Evolutionary conservation across 2,797 vertebrate species (phyloP).

Genomic region (Buphagus erythrorhynchus): DNA sequence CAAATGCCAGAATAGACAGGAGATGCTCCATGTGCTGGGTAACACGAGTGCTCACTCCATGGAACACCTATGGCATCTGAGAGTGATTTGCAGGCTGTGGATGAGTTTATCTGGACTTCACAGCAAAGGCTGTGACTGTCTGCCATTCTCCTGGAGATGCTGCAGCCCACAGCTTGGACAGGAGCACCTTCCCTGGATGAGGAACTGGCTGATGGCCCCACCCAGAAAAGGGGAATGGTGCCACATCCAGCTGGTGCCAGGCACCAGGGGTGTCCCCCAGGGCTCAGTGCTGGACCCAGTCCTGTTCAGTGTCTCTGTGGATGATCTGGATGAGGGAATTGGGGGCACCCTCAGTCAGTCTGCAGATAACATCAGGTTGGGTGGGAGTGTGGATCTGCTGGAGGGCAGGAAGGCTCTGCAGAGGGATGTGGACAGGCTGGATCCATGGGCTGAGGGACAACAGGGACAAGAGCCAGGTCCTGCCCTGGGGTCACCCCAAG

Average conservation of each 20-base stretch:
- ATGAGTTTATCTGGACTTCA: background rate
- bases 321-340: background rate
- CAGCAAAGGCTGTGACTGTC: no score
- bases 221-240: background rate
- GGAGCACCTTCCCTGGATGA: no score
- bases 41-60: accelerated
- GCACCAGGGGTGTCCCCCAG: no score
- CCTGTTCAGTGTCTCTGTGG: accelerated
- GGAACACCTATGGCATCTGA: background rate
- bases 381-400: background rate
- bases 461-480: background rate
- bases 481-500: background rate
- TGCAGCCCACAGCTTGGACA: background rate
- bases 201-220: accelerated
- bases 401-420: background rate
- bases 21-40: background rate
- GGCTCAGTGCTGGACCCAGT: background rate
- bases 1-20: background rate
- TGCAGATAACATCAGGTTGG: background rate
- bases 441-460: background rate
- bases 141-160: background rate
- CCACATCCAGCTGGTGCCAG: background rate
- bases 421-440: background rate
- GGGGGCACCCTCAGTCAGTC: accelerated
- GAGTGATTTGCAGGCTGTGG: background rate